Conservation (phyloP, 2,888 invertebrate genomes). For the Zelleria hepariella region DNA sequence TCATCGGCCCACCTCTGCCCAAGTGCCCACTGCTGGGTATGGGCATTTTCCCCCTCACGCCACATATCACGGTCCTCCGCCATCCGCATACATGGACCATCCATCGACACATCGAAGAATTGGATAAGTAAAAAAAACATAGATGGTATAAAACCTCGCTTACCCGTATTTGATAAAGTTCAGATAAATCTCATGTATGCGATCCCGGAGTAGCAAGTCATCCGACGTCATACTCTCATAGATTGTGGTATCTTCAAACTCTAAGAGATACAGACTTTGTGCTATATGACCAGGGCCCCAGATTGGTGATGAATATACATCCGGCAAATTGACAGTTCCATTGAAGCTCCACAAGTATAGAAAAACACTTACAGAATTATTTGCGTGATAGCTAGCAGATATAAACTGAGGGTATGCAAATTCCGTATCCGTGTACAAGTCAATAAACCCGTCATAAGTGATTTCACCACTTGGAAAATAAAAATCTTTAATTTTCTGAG, state of each 20-base stretch:
- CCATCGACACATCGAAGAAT: no score
- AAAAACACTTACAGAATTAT: background rate
- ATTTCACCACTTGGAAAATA: background rate
- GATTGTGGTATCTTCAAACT: background rate
- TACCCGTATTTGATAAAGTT: conserved; percentile 6
- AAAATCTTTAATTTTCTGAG: no score
- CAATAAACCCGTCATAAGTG: background rate
- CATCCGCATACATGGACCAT: no score
- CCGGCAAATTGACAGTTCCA: background rate
- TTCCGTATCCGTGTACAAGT: background rate
- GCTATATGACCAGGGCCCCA: background rate
- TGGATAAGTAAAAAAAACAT: no score
- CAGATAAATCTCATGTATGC: background rate
- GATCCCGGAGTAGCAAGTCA: conserved; percentile 1
- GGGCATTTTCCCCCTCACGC: no score
- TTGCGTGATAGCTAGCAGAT: conserved; percentile 1
- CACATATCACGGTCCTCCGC: no score
- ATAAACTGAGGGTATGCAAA: background rate
- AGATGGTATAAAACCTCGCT: background rate
- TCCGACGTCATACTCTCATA: conserved; percentile 1
- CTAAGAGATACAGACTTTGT: background rate
- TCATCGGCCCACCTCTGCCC: no score
- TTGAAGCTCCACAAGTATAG: conserved; percentile 1
- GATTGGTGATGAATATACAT: background rate
- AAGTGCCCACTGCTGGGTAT: no score